These are phyloP conservation scores for Desmophyllum pertusum DNA, from an alignment of 92 coral and sea anemone genomes.

Conservation along the genomic window DNA sequence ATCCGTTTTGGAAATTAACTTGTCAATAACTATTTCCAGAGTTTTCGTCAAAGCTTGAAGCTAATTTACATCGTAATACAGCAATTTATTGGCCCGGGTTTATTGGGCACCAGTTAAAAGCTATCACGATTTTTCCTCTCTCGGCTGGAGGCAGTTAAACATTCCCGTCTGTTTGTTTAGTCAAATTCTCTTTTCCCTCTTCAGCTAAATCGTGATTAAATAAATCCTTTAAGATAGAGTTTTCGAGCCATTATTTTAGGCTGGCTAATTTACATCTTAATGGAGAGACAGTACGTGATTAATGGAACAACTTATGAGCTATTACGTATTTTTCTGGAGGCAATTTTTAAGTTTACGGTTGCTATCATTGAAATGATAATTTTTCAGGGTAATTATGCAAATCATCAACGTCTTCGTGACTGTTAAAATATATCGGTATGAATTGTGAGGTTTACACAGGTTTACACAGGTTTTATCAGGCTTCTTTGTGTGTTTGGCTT, in stretches of 20 bases:
- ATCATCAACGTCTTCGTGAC: too few relatives aligned
- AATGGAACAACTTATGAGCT: background rate
- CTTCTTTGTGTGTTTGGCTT: background rate
- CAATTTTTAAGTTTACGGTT: background rate
- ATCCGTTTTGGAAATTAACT: background rate
- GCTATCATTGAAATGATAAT: slow-evolving; percentile 30
- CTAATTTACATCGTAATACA: background rate
- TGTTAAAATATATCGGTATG: too few relatives aligned
- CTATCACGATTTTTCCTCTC: too few relatives aligned
- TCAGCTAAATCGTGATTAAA: background rate
- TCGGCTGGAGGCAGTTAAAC: too few relatives aligned
- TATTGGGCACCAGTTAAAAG: too few relatives aligned
- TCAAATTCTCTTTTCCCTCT: background rate
- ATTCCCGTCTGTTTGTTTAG: too few relatives aligned
- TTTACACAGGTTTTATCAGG: too few relatives aligned
- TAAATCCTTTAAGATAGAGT: background rate
- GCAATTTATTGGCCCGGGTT: too few relatives aligned
- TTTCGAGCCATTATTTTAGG: background rate
- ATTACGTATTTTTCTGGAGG: slow-evolving; percentile 11
- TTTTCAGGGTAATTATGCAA: background rate
- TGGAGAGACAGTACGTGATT: slow-evolving; percentile 12
- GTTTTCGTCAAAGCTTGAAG: background rate
- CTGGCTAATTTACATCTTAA: background rate
- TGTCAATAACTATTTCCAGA: background rate
- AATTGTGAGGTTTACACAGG: too few relatives aligned